A percentile compares a stretch with the other conserved stretches of the same genome.
Evolutionary conservation across 2,797 vertebrate genomes (phyloP).

Genomic region (Chlorospingus flavigularis): DNA sequence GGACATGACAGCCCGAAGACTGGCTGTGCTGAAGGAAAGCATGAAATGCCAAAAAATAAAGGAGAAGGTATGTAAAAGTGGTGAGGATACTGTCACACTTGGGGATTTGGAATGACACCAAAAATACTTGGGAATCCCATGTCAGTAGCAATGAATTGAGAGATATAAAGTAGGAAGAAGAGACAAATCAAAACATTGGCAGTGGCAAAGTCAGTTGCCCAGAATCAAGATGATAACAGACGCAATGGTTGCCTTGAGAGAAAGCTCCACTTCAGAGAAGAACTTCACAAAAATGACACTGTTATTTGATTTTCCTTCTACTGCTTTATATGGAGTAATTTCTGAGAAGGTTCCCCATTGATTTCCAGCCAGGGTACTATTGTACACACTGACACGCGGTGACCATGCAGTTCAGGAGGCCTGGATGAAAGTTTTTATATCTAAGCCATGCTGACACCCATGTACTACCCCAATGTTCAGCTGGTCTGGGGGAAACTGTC

Average conservation of each 20-base stretch:
- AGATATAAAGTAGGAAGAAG: neutral
- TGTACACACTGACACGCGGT: neutral
- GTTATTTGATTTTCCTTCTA: neutral
- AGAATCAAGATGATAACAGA: neutral
- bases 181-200: neutral
- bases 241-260: neutral
- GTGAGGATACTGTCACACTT: neutral
- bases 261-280: neutral
- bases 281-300: neutral
- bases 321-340: neutral
- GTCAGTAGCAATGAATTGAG: neutral
- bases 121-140: neutral
- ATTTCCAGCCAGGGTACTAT: neutral
- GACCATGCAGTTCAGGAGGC: neutral
- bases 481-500: neutral
- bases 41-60: neutral
- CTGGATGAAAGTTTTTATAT: neutral
- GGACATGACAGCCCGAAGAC: neutral
- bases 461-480: neutral
- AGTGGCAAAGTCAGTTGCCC: neutral
- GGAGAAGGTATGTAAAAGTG: neutral
- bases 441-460: neutral
- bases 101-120: neutral
- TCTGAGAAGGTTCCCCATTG: neutral
- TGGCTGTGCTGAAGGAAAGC: neutral